Conservation (phyloP, 2,888 invertebrate genomes). For the Beris morrisii region DNA sequence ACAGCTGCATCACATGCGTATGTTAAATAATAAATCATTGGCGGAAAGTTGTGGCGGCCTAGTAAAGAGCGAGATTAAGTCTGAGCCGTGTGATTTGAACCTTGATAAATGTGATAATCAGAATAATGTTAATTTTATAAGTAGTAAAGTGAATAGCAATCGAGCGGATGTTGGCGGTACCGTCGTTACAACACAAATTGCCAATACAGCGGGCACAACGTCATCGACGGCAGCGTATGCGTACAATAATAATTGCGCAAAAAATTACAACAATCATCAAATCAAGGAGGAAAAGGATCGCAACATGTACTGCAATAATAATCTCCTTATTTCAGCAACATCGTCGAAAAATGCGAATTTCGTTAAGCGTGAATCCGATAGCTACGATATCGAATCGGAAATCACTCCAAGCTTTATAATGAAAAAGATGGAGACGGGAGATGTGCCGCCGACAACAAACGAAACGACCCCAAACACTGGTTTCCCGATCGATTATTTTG, state of each 20-base stretch:
- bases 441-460: constrained; percentile 1
- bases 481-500: constrained; percentile 39
- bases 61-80: constrained; percentile 38
- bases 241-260: constrained; percentile 3
- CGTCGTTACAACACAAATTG: not conserved
- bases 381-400: constrained; percentile 56
- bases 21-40: not conserved
- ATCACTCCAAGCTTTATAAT: constrained; percentile 55
- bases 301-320: constrained; percentile 28
- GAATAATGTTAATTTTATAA: constrained; percentile 18
- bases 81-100: constrained; percentile 36
- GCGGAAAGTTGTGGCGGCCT: not conserved
- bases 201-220: not conserved
- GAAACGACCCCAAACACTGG: constrained; percentile 21
- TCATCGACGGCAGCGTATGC: not conserved
- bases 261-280: constrained; percentile 9
- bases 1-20: not conserved
- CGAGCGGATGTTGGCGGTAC: not conserved
- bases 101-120: constrained; percentile 38
- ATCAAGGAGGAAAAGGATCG: constrained; percentile 26
- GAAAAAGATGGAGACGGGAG: constrained; percentile 47
- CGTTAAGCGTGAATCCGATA: constrained; percentile 49
- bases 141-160: constrained; percentile 17
- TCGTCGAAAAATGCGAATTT: constrained; percentile 19
- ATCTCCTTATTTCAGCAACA: constrained; percentile 3